Evolutionary conservation across 1,140 invertebrate species (phyloP).

Genomic region (Araneus ventricosus): DNA sequence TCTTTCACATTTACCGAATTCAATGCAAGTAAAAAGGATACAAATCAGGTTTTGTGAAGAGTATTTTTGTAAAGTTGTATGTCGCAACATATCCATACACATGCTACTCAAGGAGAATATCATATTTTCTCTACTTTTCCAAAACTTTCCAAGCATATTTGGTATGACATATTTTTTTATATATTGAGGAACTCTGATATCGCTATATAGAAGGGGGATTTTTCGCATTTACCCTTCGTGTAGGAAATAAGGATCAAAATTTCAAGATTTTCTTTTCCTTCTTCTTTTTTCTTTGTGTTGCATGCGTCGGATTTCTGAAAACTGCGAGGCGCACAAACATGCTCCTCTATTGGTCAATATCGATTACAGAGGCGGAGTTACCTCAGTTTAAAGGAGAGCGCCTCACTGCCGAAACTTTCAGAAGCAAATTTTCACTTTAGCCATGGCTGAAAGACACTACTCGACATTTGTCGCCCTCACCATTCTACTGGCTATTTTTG

Average conservation of each 20-base stretch:
- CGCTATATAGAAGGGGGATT: background rate
- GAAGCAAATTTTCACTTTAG: background rate
- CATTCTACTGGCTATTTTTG: background rate
- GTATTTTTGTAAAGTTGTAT: background rate
- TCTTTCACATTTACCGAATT: background rate
- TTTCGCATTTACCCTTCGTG: background rate
- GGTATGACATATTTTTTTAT: background rate
- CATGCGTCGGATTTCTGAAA: constrained; percentile 20
- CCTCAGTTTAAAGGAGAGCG: background rate
- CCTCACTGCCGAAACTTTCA: constrained; percentile 21
- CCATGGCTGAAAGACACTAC: constrained; percentile 27
- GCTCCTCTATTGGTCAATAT: constrained; percentile 31
- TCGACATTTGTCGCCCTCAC: background rate
- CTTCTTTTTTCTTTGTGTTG: background rate
- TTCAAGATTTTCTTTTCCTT: background rate
- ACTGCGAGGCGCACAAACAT: constrained; percentile 22
- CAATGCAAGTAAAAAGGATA: background rate
- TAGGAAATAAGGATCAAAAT: constrained; percentile 21
- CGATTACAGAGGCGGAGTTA: constrained; percentile 40
- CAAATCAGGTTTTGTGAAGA: background rate
- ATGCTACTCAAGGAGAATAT: background rate
- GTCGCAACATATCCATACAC: background rate
- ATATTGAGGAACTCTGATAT: background rate
- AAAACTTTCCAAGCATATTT: background rate
- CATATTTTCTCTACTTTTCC: background rate